Evolutionary conservation across 2,113 vertebrate species (phyloP), one percentile per base, ranked within the genome.

Genomic region (Rattus rattus): DNA sequence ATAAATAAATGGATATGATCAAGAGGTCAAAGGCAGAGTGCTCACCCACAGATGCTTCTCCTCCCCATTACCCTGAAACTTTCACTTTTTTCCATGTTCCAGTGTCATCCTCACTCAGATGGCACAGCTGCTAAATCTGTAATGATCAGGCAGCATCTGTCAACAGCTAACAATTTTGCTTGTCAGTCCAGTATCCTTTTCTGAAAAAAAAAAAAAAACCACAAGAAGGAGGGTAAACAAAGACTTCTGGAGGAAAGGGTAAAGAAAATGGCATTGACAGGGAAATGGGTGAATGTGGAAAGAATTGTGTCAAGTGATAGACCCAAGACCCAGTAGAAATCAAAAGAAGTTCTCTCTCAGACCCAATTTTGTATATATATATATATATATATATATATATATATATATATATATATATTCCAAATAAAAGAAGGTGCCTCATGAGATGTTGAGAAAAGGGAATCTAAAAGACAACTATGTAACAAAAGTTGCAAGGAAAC

Each of bases 21-120:
- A 98, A 79, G 97, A 94, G 94, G 98, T 98, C 95, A 97, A 94
- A 93, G 87, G 79, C 96, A 97, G 98, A 88, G 85, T 96, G 43
- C 81, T 94, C 87, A 98, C 97, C 91, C 97, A 61, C 77, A 96
- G 92, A 97, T 97, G 90, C 33, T 43, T 96, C 94, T 79, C 19
- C 43, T 30, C 65, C 26, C 81, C 96, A 90, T 95, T 92, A 94
- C 97, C 91, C n/a, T 17, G 2, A 73, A 47, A 85, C 22, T 75
- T 91, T 39, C 43, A 84, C 36, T 39, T 79, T 67, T 86, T 77
- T 39, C 20, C 12, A 12, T 4, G 11, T 26, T 81, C 43, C 88
- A 96, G 90, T 54, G 63, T 81, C 70, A 76, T 75, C 43, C 14
- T 70, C 49, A 22, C 20, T 69, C 11, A 10, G 24, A 49, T 47